phyloP scores from a whole-genome alignment of 2,888 invertebrate genomes.

The Morpho helenor region DNA sequence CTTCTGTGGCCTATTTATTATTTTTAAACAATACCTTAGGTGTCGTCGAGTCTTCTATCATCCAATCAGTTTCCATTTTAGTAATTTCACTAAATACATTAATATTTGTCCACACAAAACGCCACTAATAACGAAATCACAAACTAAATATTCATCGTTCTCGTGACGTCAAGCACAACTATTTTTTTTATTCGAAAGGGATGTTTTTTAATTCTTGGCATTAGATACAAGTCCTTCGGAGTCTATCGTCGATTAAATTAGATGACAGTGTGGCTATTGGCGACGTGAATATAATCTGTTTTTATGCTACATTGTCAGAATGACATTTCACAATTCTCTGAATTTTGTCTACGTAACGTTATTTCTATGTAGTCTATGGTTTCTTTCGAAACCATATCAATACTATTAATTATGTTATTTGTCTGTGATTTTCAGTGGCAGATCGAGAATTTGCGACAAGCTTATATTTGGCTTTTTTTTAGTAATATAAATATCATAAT shows the following conservation, averaged over 20 bases:
- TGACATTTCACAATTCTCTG: no score
- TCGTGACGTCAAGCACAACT: slow-evolving; percentile 70
- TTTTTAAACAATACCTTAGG: slow-evolving; percentile 60
- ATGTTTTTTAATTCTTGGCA: slow-evolving; percentile 25
- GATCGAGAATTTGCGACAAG: no score
- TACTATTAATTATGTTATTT: no score
- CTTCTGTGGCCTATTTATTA: slow-evolving; percentile 57
- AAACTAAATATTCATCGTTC: slow-evolving; percentile 63
- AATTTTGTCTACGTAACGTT: no score
- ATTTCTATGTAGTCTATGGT: no score
- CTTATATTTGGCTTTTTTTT: no score
- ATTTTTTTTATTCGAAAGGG: slow-evolving; percentile 34
- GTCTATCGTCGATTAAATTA: slow-evolving; percentile 17
- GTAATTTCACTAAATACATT: slow-evolving; percentile 82
- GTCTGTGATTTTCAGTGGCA: no score
- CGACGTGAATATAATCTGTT: neutral
- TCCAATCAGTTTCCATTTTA: slow-evolving; percentile 96
- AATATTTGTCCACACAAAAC: slow-evolving; percentile 63
- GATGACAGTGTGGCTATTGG: slow-evolving; percentile 16
- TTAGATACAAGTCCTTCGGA: slow-evolving; percentile 25
- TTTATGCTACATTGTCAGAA: no score
- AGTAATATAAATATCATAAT: no score
- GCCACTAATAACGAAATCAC: slow-evolving; percentile 61
- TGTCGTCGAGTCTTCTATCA: slow-evolving; percentile 85
- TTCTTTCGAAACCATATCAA: no score